Evolutionary conservation across 1,140 invertebrate species (phyloP).

Genomic region (Pantala flavescens): DNA sequence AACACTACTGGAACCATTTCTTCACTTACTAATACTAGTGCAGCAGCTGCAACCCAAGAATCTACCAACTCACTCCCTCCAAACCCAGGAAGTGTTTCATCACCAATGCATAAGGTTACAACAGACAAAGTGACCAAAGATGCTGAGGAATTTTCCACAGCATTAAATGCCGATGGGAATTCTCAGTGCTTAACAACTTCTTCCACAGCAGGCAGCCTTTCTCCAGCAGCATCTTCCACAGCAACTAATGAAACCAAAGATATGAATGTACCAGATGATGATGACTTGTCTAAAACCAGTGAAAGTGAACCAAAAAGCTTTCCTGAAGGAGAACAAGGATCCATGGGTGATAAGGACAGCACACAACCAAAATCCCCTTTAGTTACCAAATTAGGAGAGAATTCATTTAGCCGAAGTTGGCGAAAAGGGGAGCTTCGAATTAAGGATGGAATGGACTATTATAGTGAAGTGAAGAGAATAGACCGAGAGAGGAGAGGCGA

Average conservation of each 20-base stretch:
- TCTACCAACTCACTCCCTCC: not conserved
- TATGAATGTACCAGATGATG: not conserved
- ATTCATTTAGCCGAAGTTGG: not conserved
- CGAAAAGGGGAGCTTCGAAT: not conserved
- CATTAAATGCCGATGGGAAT: not conserved
- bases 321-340: not conserved
- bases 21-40: not conserved
- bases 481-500: not conserved
- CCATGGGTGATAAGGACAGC: not conserved
- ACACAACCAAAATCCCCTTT: not conserved
- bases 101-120: not conserved
- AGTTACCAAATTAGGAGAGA: not conserved
- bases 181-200: not conserved
- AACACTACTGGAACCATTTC: not conserved
- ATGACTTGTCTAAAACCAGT: not conserved
- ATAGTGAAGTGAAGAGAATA: not conserved
- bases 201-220: not conserved
- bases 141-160: not conserved
- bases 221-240: not conserved
- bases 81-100: not conserved
- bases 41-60: not conserved
- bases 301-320: not conserved
- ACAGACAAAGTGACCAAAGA: not conserved
- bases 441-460: not conserved
- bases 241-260: conserved; percentile 2